Base-by-base conservation (phyloP, 2,797 vertebrate genomes). In the Tenualosa ilisha region DNA sequence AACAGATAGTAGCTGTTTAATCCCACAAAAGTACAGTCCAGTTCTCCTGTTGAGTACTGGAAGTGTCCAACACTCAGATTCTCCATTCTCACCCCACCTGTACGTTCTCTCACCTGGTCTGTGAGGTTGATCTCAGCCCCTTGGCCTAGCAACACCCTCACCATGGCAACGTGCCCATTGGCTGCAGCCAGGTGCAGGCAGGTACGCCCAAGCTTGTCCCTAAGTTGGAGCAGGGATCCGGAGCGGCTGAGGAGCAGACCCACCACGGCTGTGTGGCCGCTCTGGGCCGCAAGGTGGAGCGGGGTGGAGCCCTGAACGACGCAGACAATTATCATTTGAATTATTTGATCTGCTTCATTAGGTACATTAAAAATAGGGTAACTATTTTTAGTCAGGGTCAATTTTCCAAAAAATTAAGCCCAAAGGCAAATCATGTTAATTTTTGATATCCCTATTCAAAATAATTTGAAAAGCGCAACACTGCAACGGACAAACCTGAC, bases 131-230 rank as follows among this genome's bases (percentile, higher is more conserved):
- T 91, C 59, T 94, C 91, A 0, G 93, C 92, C 49, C 93, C 93
- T 72, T 93, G 93, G 24, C 93, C 92, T 84, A 94, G 90, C 37
- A 94, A 89, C 17, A 88, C 91, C 85, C 91, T 91, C 46, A 91
- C 89, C 89, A 91, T 93, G 84, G 92, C 86, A 51, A 91, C 84
- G 54, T 94, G 92, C 5, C 93, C 93, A 22, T 86, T 90, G 37
- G 92, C 89, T 0, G 93, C 90, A 1, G 93, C 92, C 87, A 93
- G 87, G 88, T 93, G 93, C 40, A 94, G 91, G 84, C 93, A 93
- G 17, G 93, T 91, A 13, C 91, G 84, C 6, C 92, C 93, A 12
- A 50, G 85, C 7, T 65, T 88, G 89, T 94, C 93, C 56, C 85
- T 90, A 82, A 93, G 84, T 51, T 92, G 90, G 53, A 94, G 89